phyloP scores from a whole-genome alignment of 2,888 invertebrate species.

The Mesodorylaimus sp. region DNA sequence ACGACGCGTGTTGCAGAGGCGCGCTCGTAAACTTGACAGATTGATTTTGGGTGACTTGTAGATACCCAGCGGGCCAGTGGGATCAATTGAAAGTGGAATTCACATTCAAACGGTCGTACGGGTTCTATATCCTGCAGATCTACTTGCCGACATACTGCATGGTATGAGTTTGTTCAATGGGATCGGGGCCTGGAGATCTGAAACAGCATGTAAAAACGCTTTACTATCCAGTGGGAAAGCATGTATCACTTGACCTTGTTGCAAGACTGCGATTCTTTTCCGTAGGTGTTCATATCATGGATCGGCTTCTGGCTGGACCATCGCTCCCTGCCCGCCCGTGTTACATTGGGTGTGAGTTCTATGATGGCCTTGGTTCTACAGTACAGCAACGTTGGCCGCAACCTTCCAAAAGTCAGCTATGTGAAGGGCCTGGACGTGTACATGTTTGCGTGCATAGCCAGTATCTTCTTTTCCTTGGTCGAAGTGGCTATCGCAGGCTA shows the following conservation, averaged over 20 bases:
- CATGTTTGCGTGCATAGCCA: constrained; percentile 1
- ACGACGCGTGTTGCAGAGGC: too few species aligned
- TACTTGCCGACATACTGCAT: constrained; percentile 28
- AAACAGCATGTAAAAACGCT: too few species aligned
- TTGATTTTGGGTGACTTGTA: too few species aligned
- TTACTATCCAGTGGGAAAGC: too few species aligned
- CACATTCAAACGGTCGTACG: constrained; percentile 6
- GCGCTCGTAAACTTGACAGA: too few species aligned
- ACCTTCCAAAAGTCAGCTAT: constrained; percentile 22
- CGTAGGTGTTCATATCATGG: constrained; percentile 28
- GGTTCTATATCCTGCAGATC: constrained; percentile 17
- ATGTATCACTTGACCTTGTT: too few species aligned
- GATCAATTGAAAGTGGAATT: constrained; percentile 20
- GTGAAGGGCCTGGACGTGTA: background rate
- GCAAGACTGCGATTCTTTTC: too few species aligned
- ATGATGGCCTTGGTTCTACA: constrained; percentile 28
- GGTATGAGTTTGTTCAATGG: too few species aligned
- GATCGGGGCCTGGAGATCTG: too few species aligned
- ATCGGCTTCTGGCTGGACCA: constrained; percentile 29
- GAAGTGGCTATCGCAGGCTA: background rate
- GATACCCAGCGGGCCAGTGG: constrained; percentile 28
- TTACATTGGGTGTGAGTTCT: constrained; percentile 24
- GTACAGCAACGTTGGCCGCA: constrained; percentile 24
- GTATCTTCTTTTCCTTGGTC: background rate
- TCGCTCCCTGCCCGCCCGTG: constrained; percentile 17